Percentiles rank a stretch among this genome's conserved stretches.
These are phyloP conservation scores for Diacarnus erythraeanus DNA, from an alignment of 37 sponge, comb jelly and placozoan genomes.

Conservation along the genomic window DNA sequence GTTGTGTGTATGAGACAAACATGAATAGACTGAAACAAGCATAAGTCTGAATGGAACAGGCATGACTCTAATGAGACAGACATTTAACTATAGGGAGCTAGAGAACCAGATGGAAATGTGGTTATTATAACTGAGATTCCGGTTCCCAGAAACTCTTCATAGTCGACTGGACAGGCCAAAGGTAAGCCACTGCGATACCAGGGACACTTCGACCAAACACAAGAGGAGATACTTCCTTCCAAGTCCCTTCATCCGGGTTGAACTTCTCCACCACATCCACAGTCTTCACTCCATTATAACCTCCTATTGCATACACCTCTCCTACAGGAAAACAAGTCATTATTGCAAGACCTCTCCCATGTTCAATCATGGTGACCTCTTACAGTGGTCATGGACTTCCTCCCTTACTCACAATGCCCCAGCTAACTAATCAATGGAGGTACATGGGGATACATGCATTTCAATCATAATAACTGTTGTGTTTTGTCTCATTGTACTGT, in stretches of 20 bases:
- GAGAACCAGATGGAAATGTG: not conserved
- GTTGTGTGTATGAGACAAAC: not conserved
- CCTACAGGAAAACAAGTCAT: too few relatives aligned
- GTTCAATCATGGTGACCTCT: too few relatives aligned
- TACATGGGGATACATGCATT: too few relatives aligned
- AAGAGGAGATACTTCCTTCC: conserved; percentile 80
- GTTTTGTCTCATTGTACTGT: too few relatives aligned
- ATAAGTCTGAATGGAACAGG: not conserved
- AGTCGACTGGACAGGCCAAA: conserved; percentile 82
- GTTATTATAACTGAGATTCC: conserved; percentile 44
- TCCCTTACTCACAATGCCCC: too few relatives aligned
- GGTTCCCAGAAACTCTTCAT: conserved; percentile 78
- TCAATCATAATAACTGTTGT: too few relatives aligned
- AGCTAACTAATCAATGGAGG: not conserved
- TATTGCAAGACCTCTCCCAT: too few relatives aligned
- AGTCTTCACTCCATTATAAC: conserved; percentile 90
- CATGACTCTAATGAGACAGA: not conserved
- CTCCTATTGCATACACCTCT: conserved; percentile 91
- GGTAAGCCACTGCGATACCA: conserved; percentile 83
- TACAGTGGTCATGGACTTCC: too few relatives aligned
- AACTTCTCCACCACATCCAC: conserved; percentile 89
- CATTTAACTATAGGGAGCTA: not conserved
- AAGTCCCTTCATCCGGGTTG: conserved; percentile 74
- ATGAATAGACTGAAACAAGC: too few relatives aligned
- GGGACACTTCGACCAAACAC: conserved; percentile 85